Percentiles rank a stretch among this genome's conserved stretches.
These are phyloP conservation scores for Australoheros facetus DNA, from an alignment of 2,797 vertebrate species.

Conservation along the genomic window DNA sequence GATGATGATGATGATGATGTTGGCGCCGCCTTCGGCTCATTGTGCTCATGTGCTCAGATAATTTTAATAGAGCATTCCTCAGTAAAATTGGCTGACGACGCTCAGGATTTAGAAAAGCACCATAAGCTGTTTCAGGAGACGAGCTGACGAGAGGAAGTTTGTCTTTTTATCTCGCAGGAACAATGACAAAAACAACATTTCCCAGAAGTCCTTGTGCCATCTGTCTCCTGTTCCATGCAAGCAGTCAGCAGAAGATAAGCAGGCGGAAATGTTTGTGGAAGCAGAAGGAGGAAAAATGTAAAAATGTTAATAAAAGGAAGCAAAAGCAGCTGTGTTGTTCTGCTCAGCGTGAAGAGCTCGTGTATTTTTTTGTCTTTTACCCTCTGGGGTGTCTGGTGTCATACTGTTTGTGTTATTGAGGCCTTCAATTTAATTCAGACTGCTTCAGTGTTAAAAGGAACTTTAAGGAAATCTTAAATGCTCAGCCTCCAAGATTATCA, in stretches of 20 bases:
- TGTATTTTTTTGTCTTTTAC: background rate
- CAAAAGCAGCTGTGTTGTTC: background rate
- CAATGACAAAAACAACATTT: conserved; percentile 4
- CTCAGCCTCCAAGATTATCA: background rate
- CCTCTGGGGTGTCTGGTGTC: background rate
- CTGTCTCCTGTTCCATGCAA: background rate
- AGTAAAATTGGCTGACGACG: conserved; percentile 5
- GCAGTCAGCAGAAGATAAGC: background rate
- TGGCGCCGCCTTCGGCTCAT: background rate
- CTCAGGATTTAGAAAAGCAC: conserved; percentile 5
- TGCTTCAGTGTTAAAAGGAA: background rate
- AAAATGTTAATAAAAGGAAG: accelerated
- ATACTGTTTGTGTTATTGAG: background rate
- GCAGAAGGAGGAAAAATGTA: no score
- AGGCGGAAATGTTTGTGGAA: background rate
- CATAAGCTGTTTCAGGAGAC: background rate
- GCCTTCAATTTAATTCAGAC: background rate
- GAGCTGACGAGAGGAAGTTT: background rate
- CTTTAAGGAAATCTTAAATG: background rate
- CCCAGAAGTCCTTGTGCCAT: conserved; percentile 12
- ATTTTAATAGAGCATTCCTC: conserved; percentile 24
- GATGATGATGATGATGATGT: background rate
- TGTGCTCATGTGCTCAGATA: background rate
- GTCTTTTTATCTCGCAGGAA: background rate
- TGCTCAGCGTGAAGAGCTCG: no score